Base-by-base conservation (phyloP, 2,888 invertebrate genomes). In the Caprella mutica region DNA sequence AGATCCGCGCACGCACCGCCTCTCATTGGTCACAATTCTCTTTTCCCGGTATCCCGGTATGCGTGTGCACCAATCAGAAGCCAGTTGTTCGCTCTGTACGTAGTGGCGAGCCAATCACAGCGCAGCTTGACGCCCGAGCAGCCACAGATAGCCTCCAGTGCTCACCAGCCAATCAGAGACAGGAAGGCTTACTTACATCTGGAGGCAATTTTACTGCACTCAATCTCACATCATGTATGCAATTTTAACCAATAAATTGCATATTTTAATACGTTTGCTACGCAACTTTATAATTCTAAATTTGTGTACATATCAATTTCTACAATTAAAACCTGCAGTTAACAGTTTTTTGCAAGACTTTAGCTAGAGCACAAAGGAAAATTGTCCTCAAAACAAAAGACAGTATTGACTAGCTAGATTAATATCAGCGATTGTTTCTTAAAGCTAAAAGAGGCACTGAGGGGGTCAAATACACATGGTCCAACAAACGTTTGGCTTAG, bases 101-200 rank as follows among this genome's bases (percentile, higher is more conserved):
- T 19, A 3, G 30, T 30, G 27, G 21, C 30, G 48, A 27, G 19
- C 48, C 48, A 48, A 48, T 48, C 48, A 48, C 48, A n/a, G 5
- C 23, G 9, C 23, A 17, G 21, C 38, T 24, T 39, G n/a, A 29
- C 57, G 29, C 46, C 14, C 51, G 40, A 33, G 60, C 59, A 64
- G 60, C 59, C 52, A 46, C 19, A 24, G 30, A 9, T 39, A 43
- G 51, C 46, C 60, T 52, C 50, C 55, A 44, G 57, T 58, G 40
- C 46, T 54, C 38, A 19, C 53, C 39, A 55, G 38, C 64, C 64
- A 60, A 64, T 64, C 39, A 55, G 27, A 52, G 48, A 44, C 43
- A 50, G 43, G 57, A 52, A 60, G 55, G 64, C 60, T 64, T 46
- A 60, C 59, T 58, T 60, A 64, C 64, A 64, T 64, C 64, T 64